Evolutionary conservation across 2,888 invertebrate genomes (phyloP).

Genomic region (Pasiphila rectangulata): DNA sequence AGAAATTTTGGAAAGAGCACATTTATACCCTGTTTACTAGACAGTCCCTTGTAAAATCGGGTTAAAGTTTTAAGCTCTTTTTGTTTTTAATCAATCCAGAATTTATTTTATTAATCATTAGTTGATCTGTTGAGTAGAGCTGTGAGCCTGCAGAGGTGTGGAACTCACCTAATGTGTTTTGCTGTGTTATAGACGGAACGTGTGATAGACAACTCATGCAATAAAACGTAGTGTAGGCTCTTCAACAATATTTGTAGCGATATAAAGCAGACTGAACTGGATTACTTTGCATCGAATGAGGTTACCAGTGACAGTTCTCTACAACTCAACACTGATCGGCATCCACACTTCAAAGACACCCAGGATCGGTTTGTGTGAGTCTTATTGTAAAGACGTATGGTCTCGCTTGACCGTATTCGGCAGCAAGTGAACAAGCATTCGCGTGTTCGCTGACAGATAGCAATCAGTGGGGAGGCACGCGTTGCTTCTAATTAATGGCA

Average conservation of each 20-base stretch:
- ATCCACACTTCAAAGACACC: constrained; percentile 9
- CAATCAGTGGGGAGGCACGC: constrained; percentile 64
- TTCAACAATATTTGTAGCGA: not conserved
- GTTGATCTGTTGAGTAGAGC: no score
- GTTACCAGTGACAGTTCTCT: constrained; percentile 16
- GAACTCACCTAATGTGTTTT: no score
- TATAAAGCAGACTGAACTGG: not conserved
- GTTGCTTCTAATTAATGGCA: constrained; percentile 72
- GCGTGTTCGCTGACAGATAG: constrained; percentile 74
- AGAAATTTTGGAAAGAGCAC: no score
- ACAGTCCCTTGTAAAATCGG: no score
- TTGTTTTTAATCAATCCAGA: no score
- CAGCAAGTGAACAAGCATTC: constrained; percentile 50
- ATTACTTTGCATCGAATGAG: constrained; percentile 8
- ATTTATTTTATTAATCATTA: no score
- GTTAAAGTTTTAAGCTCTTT: no score
- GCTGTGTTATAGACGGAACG: no score
- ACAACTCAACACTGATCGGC: constrained; percentile 12
- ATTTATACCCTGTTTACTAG: no score
- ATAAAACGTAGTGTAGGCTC: no score
- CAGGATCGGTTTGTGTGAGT: constrained; percentile 4
- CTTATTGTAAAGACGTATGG: constrained; percentile 16
- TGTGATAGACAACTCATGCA: no score
- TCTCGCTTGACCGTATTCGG: constrained; percentile 17
- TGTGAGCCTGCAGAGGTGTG: no score